Evolutionary conservation across 2,113 vertebrate genomes (phyloP), one percentile per base, ranked within the genome.

Genomic region (Hymenochirus boettgeri): DNA sequence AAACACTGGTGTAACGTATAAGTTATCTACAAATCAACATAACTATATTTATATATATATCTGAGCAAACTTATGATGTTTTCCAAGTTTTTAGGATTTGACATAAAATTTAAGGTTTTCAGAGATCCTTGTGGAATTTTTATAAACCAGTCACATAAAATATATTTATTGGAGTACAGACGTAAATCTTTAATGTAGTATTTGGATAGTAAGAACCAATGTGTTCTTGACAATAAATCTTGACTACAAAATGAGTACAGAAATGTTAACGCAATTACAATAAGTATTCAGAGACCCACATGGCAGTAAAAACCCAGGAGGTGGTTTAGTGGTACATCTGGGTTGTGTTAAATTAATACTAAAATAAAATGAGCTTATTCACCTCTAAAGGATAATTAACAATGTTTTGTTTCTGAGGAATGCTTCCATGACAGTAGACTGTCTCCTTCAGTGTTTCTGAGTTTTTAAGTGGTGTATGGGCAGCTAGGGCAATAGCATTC

Each of bases 161-260:
- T 19, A 46, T 53, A 31, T 54, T 35, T 53, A 56, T 65, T 56
- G 31, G 23, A 33, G 26, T 56, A 27, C 62, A 33, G 52, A 24
- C 51, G 22, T 56, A 18, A 65, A 42, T 25, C 33, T 12, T 27
- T 47, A 26, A 65, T 65, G 56, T 65, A 57, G 45, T 46, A 63
- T 57, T 65, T 65, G 46, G 25, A 27, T 65, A 65, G 57, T 56
- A 53, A 56, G 19, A 24, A 65, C 47, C 62, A 56, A 47, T 57
- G 26, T 37, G 25, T 47, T 65, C 62, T 11, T 39, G 33, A 24
- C 18, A 56, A 54, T 57, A 47, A 63, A 56, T 27, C 31, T 29
- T 13, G 17, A 39, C 5, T 33, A 64, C 45, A 31, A 55, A 56
- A 65, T 42, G 19, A 24, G 31, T 45, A 31, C 56, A 65, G 27